These are phyloP conservation scores for Pangasius larnaudii DNA, from an alignment of 2,797 vertebrate species.

Conservation along the genomic window DNA sequence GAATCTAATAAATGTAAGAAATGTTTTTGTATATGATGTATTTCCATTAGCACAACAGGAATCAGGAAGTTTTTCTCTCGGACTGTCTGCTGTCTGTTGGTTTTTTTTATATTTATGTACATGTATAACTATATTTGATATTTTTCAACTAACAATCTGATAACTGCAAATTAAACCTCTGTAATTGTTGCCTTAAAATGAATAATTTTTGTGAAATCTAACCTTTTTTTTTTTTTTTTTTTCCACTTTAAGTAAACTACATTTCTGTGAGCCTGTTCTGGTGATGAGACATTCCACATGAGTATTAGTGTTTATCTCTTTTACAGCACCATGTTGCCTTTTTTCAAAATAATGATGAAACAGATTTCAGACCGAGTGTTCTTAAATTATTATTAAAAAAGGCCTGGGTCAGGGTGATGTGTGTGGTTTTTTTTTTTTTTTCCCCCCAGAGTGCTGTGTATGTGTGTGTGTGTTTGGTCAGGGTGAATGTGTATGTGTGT, in stretches of 20 bases:
- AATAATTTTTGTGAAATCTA: slow-evolving; percentile 24
- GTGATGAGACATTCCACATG: neutral
- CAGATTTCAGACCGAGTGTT: slow-evolving; percentile 29
- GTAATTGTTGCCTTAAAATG: neutral
- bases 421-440: neutral
- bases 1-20: neutral
- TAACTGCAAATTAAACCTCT: neutral
- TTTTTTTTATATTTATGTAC: slow-evolving; percentile 25
- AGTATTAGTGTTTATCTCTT: neutral
- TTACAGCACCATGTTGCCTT: neutral
- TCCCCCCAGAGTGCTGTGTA: no score
- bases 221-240: no score
- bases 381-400: slow-evolving; percentile 69
- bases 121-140: slow-evolving; percentile 66
- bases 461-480: neutral
- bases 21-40: neutral
- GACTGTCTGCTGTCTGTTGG: neutral
- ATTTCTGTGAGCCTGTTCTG: slow-evolving; percentile 27
- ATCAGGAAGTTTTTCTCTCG: neutral
- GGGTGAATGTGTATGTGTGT: neutral
- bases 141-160: slow-evolving; percentile 69
- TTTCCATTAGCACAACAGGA: neutral
- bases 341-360: slow-evolving; percentile 44
- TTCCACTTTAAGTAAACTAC: neutral
- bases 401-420: slow-evolving; percentile 30